These are phyloP conservation scores for Nothoprocta pentlandii DNA, from an alignment of 2,113 vertebrate genomes.

Conservation along the genomic window DNA sequence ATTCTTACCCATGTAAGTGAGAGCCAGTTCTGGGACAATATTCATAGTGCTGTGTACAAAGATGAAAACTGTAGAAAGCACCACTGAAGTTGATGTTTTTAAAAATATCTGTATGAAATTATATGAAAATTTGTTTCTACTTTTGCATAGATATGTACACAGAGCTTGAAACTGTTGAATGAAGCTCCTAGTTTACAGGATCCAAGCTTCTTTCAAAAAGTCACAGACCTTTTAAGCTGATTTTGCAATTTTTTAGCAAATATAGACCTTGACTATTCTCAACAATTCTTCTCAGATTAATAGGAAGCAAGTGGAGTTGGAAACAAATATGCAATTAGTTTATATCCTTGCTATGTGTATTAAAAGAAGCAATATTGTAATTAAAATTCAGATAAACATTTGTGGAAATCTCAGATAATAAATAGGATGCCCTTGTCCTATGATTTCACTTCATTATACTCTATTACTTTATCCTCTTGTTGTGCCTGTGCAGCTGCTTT, in stretches of 20 bases:
- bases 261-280: conserved; percentile 35
- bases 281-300: conserved; percentile 65
- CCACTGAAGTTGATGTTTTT: not conserved
- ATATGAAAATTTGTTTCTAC: not conserved
- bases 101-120: not conserved
- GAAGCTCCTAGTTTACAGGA: not conserved
- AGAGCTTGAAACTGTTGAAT: not conserved
- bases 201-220: not conserved
- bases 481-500: conserved; percentile 56
- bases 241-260: conserved; percentile 13
- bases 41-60: not conserved
- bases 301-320: conserved; percentile 55
- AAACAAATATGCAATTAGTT: conserved; percentile 75
- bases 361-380: conserved; percentile 74
- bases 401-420: conserved; percentile 45
- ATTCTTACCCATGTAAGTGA: not conserved
- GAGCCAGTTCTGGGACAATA: not conserved
- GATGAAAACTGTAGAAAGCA: not conserved
- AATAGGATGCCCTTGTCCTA: conserved; percentile 52
- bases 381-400: conserved; percentile 67
- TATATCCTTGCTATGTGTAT: conserved; percentile 60
- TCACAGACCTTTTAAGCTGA: not conserved
- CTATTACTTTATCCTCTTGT: conserved; percentile 59
- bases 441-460: conserved; percentile 61
- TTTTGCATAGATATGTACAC: not conserved